Evolutionary conservation across 2,888 invertebrate species (phyloP), one percentile per base, ranked within the genome.

Genomic region (Leptogaster cylindrica): DNA sequence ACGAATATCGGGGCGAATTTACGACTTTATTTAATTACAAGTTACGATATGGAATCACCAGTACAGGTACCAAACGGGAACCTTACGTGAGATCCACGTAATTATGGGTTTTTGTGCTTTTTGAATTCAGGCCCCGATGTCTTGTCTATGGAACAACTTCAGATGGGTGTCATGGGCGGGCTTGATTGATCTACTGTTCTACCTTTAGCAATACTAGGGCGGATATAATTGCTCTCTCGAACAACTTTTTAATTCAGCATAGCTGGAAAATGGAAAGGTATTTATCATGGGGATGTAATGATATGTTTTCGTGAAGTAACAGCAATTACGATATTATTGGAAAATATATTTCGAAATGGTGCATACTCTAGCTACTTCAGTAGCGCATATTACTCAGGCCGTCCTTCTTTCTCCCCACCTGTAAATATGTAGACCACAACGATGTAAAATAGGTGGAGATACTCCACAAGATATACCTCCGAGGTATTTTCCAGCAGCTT

Each of bases 11-110:
- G n/a, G 27, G 10, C 50, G 36, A 63, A 69, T 69, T 69, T 69
- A 69, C 67, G 55, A 64, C 69, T 69, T 66, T 66, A 69, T 69
- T 69, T 69, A 69, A 69, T 69, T 67, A 69, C 48, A 58, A 69
- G 67, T 55, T 69, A 41, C 46, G 52, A 14, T n/a, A n/a, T 20
- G 20, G 39, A 55, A 41, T 18, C 51, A 39, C 25, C 44, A 44
- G 14, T 28, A 27, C 3, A 20, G 44, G 12, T 6, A 6, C 14
- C 61, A 12, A 44, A 44, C 44, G 44, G 41, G 7, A 28, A 28
- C 25, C 28, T 51, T 28, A 16, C 51, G 28, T 28, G 16, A 44
- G 61, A 44, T 61, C 27, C 27, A 44, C 16, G 39, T 61, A 61
- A 61, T 61, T 61, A 61, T 39, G 44, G 61, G 61, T 25, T 20